Evolutionary conservation across 2,113 vertebrate species (phyloP).

Genomic region (Halichoeres trimaculatus): DNA sequence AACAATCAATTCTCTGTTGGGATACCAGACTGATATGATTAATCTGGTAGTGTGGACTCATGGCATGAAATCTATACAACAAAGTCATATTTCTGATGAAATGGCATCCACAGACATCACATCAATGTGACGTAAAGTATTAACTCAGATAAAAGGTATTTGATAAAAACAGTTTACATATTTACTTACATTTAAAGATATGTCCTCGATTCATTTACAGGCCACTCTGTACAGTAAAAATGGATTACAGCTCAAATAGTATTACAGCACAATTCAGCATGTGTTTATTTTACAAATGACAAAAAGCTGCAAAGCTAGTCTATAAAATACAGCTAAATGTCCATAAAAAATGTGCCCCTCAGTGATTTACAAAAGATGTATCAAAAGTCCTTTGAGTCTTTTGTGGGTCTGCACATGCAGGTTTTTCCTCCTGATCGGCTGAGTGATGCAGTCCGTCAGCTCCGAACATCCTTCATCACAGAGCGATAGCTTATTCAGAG

Average conservation of each 20-base stretch:
- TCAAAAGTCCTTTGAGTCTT: conserved; percentile 66
- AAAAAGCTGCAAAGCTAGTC: conserved; percentile 70
- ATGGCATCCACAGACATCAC: conserved; percentile 54
- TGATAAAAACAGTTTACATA: conserved; percentile 47
- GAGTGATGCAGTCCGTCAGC: conserved; percentile 28
- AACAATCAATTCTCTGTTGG: conserved; percentile 42
- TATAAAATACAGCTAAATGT: conserved; percentile 77
- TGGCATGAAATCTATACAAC: conserved; percentile 60
- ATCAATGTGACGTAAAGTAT: conserved; percentile 38
- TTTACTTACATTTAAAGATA: conserved; percentile 67
- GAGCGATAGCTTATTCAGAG: conserved; percentile 58
- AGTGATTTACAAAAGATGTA: conserved; percentile 62
- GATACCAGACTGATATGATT: conserved; percentile 48
- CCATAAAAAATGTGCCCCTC: conserved; percentile 69
- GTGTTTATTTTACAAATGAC: conserved; percentile 71
- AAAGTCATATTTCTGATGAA: conserved; percentile 44
- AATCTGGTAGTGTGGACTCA: conserved; percentile 53
- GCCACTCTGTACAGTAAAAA: conserved; percentile 76
- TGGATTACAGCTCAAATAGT: conserved; percentile 64
- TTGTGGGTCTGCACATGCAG: conserved; percentile 34
- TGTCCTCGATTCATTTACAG: conserved; percentile 70
- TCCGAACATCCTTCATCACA: conserved; percentile 43
- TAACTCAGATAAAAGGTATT: conserved; percentile 21
- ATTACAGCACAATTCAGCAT: conserved; percentile 61
- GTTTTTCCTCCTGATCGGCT: conserved; percentile 18